Percentiles rank a stretch among this genome's conserved stretches.
phyloP scores from a whole-genome alignment of 2,888 invertebrate genomes.

The Carcina quercana region DNA sequence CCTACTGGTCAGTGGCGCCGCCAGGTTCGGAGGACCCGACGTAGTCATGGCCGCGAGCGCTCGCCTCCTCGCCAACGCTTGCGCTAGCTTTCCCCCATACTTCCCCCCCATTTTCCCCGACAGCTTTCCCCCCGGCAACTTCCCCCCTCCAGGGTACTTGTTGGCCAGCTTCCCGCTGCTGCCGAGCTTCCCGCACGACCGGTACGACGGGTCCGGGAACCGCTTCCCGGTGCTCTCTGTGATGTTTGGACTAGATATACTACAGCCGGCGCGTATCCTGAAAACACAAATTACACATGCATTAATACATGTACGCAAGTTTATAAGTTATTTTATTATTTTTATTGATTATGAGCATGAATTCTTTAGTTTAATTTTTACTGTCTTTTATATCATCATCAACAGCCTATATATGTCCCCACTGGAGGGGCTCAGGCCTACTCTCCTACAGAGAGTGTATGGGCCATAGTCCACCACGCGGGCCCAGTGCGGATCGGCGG shows the following conservation, averaged over 20 bases:
- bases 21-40: conserved; percentile 78
- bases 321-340: too few relatives aligned
- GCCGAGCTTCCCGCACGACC: conserved; percentile 62
- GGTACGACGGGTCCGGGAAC: conserved; percentile 54
- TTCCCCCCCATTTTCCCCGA: conserved; percentile 35
- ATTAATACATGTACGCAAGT: conserved; percentile 6
- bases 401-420: too few relatives aligned
- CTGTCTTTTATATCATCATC: too few relatives aligned
- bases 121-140: conserved; percentile 52
- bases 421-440: too few relatives aligned
- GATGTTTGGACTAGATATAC: conserved; percentile 61
- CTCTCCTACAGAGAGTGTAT: too few relatives aligned
- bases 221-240: conserved; percentile 50
- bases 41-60: conserved; percentile 59
- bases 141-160: conserved; percentile 58
- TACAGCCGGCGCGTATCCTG: conserved; percentile 64
- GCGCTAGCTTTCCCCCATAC: conserved; percentile 14
- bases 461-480: too few relatives aligned
- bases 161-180: conserved; percentile 51
- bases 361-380: too few relatives aligned
- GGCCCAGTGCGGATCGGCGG: too few relatives aligned
- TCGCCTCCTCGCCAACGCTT: conserved; percentile 64
- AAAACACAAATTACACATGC: conserved; percentile 22
- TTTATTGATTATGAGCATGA: too few relatives aligned
- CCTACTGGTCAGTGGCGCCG: conserved; percentile 77